Base-by-base conservation (phyloP, 2,113 vertebrate species). In the Mormyrus iriodes region DNA sequence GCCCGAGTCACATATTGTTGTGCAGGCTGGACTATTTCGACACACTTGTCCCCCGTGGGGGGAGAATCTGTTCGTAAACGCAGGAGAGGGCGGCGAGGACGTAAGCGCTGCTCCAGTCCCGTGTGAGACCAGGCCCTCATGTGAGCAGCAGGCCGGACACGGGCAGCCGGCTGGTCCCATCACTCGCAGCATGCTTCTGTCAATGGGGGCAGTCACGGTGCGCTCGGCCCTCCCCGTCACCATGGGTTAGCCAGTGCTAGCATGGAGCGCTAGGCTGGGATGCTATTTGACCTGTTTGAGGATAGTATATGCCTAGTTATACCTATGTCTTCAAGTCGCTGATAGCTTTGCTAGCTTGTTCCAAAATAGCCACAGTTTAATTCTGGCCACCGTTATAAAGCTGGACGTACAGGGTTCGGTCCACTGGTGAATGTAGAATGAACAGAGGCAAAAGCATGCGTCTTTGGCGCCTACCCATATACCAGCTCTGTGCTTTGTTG, bases 41-140 rank as follows among this genome's bases (percentile, higher is more conserved):
- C 73, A 79, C 35, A 42, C 82, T 84, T 46, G 82, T 84, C 82
- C 21, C 82, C 82, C 24, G 82, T 84, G 82, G 82, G 82, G 82
- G 82, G 42, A 44, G 42, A 84, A 46, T 79, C 73, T 79, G 73
- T 79, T 79, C 73, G 35, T 79, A 39, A 79, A 79, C 35, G 73
- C 35, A 35, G 73, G 73, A 79, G 73, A 79, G 73, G 73, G 73
- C 17, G 35, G 82, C 39, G 24, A 84, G 24, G 44, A 84, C 44
- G 44, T n/a, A 48, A 48, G 44, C 24, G 42, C 8, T 19, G 39
- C 44, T 48, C 82, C 42, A 19, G 15, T 44, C 21, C 44, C 39
- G 21, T 1, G 8, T 84, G 44, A 24, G 21, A 84, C 82, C 42
- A 17, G 44, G 21, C 39, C 44, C 44, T 84, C 39, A 35, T 46